Conservation (phyloP, 2,888 invertebrate species). For the Molanna angustata region DNA sequence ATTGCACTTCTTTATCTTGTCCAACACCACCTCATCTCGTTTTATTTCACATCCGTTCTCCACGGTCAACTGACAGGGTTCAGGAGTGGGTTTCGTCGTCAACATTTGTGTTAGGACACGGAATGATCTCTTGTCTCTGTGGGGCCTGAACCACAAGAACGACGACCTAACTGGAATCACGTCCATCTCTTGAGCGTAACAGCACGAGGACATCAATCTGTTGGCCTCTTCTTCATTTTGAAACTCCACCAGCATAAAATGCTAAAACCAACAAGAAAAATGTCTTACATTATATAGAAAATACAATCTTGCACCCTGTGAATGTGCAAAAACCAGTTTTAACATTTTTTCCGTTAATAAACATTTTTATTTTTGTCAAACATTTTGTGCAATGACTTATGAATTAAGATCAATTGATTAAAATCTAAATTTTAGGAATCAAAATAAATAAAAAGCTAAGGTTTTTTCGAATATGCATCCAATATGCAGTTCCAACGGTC, state of each 20-base stretch:
- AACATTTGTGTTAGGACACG: slow-evolving; percentile 26
- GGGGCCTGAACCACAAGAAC: slow-evolving; percentile 70
- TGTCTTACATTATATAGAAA: too few relatives aligned
- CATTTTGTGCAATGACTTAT: too few relatives aligned
- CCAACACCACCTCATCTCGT: slow-evolving; percentile 46
- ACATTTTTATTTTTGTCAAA: too few relatives aligned
- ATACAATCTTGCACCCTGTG: too few relatives aligned
- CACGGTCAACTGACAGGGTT: slow-evolving; percentile 36
- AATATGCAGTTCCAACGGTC: too few relatives aligned
- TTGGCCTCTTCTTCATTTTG: slow-evolving; percentile 51
- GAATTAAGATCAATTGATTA: too few relatives aligned
- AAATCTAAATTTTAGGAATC: too few relatives aligned
- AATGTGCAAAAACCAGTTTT: too few relatives aligned
- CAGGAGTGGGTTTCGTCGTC: slow-evolving; percentile 7
- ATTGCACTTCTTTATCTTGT: slow-evolving; percentile 49
- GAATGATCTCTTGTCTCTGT: slow-evolving; percentile 37
- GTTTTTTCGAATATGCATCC: too few relatives aligned
- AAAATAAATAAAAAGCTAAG: too few relatives aligned
- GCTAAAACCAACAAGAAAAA: slow-evolving; percentile 45
- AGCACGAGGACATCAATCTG: slow-evolving; percentile 55
- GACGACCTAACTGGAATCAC: slow-evolving; percentile 65
- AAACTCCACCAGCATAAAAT: slow-evolving; percentile 77
- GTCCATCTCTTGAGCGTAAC: slow-evolving; percentile 56
- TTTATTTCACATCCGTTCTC: slow-evolving; percentile 50
- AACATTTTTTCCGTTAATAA: too few relatives aligned